These are phyloP conservation scores for Drosophila neotestacea DNA, from an alignment of 2,888 invertebrate species.

Conservation along the genomic window DNA sequence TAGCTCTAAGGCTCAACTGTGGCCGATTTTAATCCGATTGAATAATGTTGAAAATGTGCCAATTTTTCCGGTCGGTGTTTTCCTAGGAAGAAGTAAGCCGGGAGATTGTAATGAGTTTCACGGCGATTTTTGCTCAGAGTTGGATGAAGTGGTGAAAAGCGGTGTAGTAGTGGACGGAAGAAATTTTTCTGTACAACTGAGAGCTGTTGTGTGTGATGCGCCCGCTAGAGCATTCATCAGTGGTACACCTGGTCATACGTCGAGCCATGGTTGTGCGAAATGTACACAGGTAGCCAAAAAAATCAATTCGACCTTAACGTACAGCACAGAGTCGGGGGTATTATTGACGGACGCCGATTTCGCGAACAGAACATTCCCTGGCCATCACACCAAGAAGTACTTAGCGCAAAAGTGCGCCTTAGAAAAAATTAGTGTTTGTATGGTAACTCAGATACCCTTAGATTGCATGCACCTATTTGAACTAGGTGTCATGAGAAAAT, in stretches of 20 bases:
- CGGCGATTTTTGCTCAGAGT: not conserved
- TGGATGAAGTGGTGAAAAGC: too few species aligned
- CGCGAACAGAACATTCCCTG: not conserved
- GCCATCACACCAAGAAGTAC: too few species aligned
- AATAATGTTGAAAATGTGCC: constrained; percentile 3
- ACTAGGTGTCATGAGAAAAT: too few species aligned
- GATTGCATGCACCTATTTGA: too few species aligned
- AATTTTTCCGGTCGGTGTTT: not conserved
- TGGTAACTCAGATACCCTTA: too few species aligned
- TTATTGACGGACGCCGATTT: not conserved
- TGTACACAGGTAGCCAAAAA: not conserved
- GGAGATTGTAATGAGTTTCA: too few species aligned
- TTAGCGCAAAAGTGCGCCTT: too few species aligned
- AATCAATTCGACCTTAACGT: not conserved
- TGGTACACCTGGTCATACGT: constrained; percentile 4
- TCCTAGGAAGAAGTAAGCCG: not conserved
- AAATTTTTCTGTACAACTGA: not conserved
- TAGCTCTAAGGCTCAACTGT: constrained; percentile 15
- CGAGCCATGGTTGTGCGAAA: not conserved
- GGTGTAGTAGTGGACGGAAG: too few species aligned
- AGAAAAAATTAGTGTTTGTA: too few species aligned
- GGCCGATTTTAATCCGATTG: constrained; percentile 24
- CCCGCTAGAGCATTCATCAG: constrained; percentile 19
- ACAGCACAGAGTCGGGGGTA: not conserved
- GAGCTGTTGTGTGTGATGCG: constrained; percentile 14